Conservation (phyloP, 2,797 vertebrate species). For the Nasua narica region DNA sequence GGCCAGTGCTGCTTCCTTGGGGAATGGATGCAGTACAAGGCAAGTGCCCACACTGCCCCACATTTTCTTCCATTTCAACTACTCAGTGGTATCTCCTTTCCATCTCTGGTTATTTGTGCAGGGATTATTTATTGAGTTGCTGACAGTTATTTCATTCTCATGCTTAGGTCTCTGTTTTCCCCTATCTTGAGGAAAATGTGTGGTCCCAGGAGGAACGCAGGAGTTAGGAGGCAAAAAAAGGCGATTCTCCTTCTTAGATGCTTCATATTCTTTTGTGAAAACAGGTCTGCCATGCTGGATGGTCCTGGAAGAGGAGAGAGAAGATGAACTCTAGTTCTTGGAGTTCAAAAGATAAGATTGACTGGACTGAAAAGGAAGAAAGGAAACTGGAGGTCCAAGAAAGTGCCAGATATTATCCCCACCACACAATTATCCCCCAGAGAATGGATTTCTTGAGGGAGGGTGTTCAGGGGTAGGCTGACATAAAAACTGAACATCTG, state of each 20-base stretch:
- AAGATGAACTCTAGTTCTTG: neutral
- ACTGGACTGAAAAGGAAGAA: neutral
- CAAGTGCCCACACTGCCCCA: accelerated
- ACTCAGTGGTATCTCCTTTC: neutral
- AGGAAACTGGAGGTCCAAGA: neutral
- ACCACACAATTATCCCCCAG: neutral
- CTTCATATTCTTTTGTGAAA: neutral
- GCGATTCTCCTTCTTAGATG: neutral
- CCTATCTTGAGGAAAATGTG: neutral
- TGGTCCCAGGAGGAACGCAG: neutral
- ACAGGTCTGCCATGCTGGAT: neutral
- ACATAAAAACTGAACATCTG: neutral
- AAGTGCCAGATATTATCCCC: neutral
- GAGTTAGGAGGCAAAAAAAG: neutral
- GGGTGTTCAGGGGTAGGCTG: neutral
- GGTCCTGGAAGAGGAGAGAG: neutral
- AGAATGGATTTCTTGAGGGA: neutral
- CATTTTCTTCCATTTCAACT: neutral
- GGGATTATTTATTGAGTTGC: neutral
- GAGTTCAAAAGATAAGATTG: neutral
- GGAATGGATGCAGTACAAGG: accelerated
- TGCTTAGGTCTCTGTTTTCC: neutral
- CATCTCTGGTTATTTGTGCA: neutral
- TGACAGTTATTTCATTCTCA: neutral
- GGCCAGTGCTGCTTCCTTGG: accelerated